A percentile compares a stretch with the other conserved stretches of the same genome.
phyloP scores from a whole-genome alignment of 1,140 invertebrate genomes.

The Dreissena polymorpha region DNA sequence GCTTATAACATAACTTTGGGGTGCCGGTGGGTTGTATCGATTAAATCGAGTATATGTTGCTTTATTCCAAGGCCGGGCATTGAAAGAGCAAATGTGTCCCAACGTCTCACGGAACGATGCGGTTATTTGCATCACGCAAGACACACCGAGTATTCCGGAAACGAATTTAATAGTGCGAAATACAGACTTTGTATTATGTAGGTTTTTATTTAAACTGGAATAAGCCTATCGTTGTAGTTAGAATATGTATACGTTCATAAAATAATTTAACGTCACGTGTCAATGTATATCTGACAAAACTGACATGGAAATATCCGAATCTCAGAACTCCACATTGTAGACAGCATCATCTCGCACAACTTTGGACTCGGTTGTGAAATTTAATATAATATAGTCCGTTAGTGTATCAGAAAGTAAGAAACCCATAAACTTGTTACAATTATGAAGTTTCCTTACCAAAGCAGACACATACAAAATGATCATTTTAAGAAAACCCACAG shows the following conservation, averaged over 20 bases:
- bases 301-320: neutral
- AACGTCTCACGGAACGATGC: too few relatives aligned
- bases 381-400: neutral
- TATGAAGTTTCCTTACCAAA: too few relatives aligned
- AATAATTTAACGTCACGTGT: neutral
- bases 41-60: too few relatives aligned
- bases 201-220: neutral
- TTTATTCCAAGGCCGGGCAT: too few relatives aligned
- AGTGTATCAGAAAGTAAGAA: neutral
- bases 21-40: too few relatives aligned
- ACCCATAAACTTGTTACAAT: too few relatives aligned
- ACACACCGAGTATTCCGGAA: too few relatives aligned
- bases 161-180: neutral
- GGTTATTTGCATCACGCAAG: too few relatives aligned
- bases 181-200: neutral
- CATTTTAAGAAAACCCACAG: too few relatives aligned
- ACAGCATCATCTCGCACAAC: neutral
- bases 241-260: neutral
- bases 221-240: neutral
- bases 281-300: slow-evolving; percentile 2
- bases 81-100: too few relatives aligned
- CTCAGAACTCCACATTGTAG: neutral
- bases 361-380: neutral
- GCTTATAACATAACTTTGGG: neutral
- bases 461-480: too few relatives aligned